Evolutionary conservation across 2,797 vertebrate species (phyloP), one percentile per base, ranked within the genome.

Genomic region (Sebastes hubbsi): DNA sequence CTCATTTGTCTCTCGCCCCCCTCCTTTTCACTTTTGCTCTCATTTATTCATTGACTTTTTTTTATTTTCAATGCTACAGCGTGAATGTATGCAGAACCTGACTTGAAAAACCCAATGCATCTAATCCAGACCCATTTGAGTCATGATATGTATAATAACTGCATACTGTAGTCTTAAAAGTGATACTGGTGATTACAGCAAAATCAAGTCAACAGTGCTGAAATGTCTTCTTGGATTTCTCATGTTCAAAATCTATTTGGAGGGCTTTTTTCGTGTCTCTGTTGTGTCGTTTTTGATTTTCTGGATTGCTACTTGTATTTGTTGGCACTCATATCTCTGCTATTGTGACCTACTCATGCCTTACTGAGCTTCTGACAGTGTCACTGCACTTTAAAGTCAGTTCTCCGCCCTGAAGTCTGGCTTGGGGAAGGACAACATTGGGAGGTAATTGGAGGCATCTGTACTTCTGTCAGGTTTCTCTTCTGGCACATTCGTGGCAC

Each of bases 31-130:
- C 78, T 80, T 70, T 72, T 73, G 49, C 73, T 75, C 79, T 81
- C 60, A 71, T 78, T 85, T 78, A 78, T 80, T 80, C 61, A 84
- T 63, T 82, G 81, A 82, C 71, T 80, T 85, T 75, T 80, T 65
- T 38, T 27, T 27, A 27, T 27, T 78, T 65, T 16, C 71, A 27
- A 27, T 68, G 54, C 54, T 68, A 27, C 59, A 62, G 25, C 63
- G 34, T 32, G 56, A 77, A 59, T 66, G 29, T 38, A 42, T 68
- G 34, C 54, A 22, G 30, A 3, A 54, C 75, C 54, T 62, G 52
- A 55, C n/a, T 61, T 36, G 8, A 52, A 63, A 73, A 79, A 70
- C 27, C 14, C 16, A 66, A 25, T 36, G 10, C 55, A 54, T 67
- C 8, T 22, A n/a, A 62, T 79, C 8, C 8, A 61, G 38, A 22